These are phyloP conservation scores for Epistrophella euchroma DNA, from an alignment of 2,888 invertebrate genomes.

Conservation along the genomic window DNA sequence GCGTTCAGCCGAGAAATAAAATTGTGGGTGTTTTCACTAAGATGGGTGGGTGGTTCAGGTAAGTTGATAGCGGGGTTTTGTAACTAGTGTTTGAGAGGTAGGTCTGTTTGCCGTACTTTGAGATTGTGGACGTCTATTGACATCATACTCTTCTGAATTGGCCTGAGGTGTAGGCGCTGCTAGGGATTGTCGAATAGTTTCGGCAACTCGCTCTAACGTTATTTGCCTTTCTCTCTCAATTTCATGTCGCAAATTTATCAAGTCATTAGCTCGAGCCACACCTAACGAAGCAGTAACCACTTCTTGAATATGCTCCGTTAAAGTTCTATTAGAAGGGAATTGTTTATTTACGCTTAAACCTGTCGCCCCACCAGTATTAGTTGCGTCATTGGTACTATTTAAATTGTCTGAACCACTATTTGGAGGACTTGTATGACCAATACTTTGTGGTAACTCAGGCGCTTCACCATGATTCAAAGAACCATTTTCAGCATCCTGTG, in stretches of 20 bases:
- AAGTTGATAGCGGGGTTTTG: neutral
- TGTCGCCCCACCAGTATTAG: neutral
- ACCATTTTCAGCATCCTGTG: neutral
- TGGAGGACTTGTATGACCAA: neutral
- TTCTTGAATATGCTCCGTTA: neutral
- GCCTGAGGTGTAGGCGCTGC: neutral
- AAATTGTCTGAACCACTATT: neutral
- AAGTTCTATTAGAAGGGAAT: neutral
- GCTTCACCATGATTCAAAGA: neutral
- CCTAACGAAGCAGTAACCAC: constrained; percentile 1
- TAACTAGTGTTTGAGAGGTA: neutral
- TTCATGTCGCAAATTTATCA: neutral
- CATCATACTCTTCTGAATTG: neutral
- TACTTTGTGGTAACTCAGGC: neutral
- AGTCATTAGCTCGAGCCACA: neutral
- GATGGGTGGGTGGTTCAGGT: neutral
- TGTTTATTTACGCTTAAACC: neutral
- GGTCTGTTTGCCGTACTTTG: neutral
- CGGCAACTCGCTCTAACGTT: neutral
- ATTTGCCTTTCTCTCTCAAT: constrained; percentile 1
- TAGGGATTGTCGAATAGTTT: neutral
- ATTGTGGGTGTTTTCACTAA: neutral
- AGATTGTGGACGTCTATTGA: constrained; percentile 1
- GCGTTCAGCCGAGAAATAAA: neutral
- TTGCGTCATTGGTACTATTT: neutral